A percentile compares a stretch with the other conserved stretches of the same genome.
phyloP scores from a whole-genome alignment of 1,140 invertebrate species.

The Cotesia chilonis region DNA sequence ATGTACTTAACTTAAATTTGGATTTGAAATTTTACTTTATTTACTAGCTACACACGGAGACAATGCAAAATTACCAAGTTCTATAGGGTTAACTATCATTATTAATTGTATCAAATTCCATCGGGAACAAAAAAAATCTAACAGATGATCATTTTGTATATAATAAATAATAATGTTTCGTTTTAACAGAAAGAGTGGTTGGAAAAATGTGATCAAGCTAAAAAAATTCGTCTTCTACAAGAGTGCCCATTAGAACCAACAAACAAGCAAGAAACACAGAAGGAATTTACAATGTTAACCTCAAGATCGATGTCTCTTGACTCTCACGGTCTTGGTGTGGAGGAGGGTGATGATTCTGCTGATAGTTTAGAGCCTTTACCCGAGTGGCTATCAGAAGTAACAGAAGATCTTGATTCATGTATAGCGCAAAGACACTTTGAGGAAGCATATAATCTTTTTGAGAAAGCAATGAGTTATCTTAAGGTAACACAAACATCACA shows the following conservation, averaged over 20 bases:
- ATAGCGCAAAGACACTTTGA: slow-evolving; percentile 98
- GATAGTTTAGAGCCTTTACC: slow-evolving; percentile 71
- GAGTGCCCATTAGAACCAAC: slow-evolving; percentile 59
- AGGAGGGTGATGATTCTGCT: slow-evolving; percentile 64
- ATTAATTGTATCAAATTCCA: too few relatives aligned
- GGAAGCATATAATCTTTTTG: slow-evolving; percentile 87
- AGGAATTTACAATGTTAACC: slow-evolving; percentile 45
- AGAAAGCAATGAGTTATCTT: slow-evolving; percentile 74
- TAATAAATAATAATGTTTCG: slow-evolving; percentile 7
- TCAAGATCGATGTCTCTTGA: slow-evolving; percentile 58
- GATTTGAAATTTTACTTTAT: too few relatives aligned
- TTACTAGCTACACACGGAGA: too few relatives aligned
- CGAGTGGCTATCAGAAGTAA: slow-evolving; percentile 91
- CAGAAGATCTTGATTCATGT: slow-evolving; percentile 94
- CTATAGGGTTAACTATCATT: too few relatives aligned
- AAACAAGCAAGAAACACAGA: slow-evolving; percentile 41
- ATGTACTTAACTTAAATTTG: too few relatives aligned
- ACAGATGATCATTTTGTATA: too few relatives aligned
- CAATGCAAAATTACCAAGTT: too few relatives aligned
- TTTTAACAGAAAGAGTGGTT: slow-evolving; percentile 87
- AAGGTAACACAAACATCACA: slow-evolving; percentile 55
- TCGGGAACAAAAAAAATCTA: too few relatives aligned
- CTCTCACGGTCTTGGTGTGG: slow-evolving; percentile 60
- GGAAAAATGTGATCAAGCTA: slow-evolving; percentile 90
- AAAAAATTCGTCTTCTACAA: slow-evolving; percentile 81